Conservation (phyloP, 2,113 vertebrate genomes). For the Emydura subglobosa region DNA sequence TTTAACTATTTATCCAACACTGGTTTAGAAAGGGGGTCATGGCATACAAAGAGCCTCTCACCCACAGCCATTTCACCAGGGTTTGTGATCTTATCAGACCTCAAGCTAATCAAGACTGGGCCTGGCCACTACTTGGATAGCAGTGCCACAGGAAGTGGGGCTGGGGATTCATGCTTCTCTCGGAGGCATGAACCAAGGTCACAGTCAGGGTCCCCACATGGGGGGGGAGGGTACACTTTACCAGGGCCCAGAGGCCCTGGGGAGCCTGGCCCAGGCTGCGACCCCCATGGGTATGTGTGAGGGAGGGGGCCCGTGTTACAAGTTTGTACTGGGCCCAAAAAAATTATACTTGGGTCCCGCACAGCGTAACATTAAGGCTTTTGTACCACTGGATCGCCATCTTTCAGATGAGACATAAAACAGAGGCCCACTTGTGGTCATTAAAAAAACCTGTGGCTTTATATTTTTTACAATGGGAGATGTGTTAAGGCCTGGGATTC, state of each 20-base stretch:
- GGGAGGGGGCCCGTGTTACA: too few relatives aligned
- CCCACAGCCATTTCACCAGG: not conserved
- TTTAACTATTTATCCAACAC: not conserved
- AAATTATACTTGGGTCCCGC: too few relatives aligned
- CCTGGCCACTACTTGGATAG: not conserved
- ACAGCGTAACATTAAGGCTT: not conserved
- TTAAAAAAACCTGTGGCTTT: not conserved
- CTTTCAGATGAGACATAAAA: not conserved
- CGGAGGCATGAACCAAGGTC: not conserved
- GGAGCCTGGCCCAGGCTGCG: too few relatives aligned
- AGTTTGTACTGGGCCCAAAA: too few relatives aligned
- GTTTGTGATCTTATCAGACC: not conserved
- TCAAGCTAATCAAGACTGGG: not conserved
- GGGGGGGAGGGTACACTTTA: too few relatives aligned
- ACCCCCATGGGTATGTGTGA: too few relatives aligned
- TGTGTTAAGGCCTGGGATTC: not conserved
- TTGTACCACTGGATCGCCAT: not conserved
- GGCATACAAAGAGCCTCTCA: not conserved
- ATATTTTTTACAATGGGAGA: not conserved
- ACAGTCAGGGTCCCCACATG: too few relatives aligned
- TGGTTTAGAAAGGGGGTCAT: not conserved
- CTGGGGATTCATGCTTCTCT: not conserved
- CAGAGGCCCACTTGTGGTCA: not conserved
- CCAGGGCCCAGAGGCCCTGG: too few relatives aligned
- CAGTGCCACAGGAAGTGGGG: not conserved